Conservation (phyloP, 2,113 vertebrate species). For the Gymnobelideus leadbeateri region DNA sequence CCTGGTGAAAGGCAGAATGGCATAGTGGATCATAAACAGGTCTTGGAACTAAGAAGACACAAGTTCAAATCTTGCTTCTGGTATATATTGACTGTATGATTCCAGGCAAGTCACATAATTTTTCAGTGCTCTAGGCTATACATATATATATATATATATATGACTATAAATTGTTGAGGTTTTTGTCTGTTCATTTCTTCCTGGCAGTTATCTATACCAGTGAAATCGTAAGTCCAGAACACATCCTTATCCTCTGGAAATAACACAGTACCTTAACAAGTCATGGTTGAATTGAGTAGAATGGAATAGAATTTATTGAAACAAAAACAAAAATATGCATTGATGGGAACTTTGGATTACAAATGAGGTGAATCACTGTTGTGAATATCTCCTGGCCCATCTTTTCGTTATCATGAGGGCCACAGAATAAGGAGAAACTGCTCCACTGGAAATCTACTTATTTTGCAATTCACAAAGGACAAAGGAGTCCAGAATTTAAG, state of each 20-base stretch:
- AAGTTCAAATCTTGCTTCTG: neutral
- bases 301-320: neutral
- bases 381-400: neutral
- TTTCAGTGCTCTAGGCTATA: neutral
- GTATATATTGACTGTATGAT: neutral
- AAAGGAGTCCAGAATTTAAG: neutral
- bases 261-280: neutral
- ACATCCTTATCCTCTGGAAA: neutral
- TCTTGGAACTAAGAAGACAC: neutral
- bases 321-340: neutral
- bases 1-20: neutral
- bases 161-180: neutral
- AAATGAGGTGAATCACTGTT: neutral
- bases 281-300: neutral
- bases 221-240: neutral
- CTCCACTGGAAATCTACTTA: neutral
- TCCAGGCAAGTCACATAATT: neutral
- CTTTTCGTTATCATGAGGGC: neutral
- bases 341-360: neutral
- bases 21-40: neutral
- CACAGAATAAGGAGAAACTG: constrained; percentile 2
- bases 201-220: neutral
- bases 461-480: constrained; percentile 9
- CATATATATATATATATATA: too few species aligned
- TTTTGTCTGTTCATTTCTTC: neutral